Percentiles rank a stretch among this genome's conserved stretches.
Evolutionary conservation across 2,797 vertebrate species (phyloP).

Genomic region (Sebastes melanostomus): DNA sequence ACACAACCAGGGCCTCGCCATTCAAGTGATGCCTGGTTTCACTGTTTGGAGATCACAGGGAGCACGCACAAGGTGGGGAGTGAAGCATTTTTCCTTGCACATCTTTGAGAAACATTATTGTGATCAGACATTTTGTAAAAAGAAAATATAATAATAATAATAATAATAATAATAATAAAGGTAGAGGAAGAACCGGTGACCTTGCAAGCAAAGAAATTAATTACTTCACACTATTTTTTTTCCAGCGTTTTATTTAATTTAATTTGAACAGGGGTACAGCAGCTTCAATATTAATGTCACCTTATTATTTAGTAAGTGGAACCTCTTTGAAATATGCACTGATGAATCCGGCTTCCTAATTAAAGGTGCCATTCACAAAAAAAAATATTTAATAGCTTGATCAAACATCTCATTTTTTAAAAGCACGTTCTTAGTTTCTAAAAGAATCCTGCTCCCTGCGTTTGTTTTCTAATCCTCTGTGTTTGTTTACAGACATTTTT

Average conservation of each 20-base stretch:
- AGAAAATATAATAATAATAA: slow-evolving; percentile 11
- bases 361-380: slow-evolving; percentile 62
- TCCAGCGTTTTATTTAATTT: slow-evolving; percentile 54
- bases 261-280: slow-evolving; percentile 52
- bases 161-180: slow-evolving; percentile 17
- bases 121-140: slow-evolving; percentile 21
- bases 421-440: slow-evolving; percentile 24
- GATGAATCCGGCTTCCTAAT: slow-evolving; percentile 63
- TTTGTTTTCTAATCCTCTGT: slow-evolving; percentile 43
- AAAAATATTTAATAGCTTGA: slow-evolving; percentile 32
- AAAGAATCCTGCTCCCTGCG: slow-evolving; percentile 17
- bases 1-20: slow-evolving; percentile 28
- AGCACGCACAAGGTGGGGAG: background rate
- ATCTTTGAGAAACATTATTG: slow-evolving; percentile 42
- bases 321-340: slow-evolving; percentile 57
- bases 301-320: slow-evolving; percentile 61
- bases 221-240: slow-evolving; percentile 46
- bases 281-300: slow-evolving; percentile 57
- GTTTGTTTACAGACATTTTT: slow-evolving; percentile 64
- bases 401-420: slow-evolving; percentile 46
- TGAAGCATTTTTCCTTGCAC: slow-evolving; percentile 1
- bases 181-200: slow-evolving; percentile 27
- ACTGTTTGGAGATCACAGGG: slow-evolving; percentile 46
- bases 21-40: slow-evolving; percentile 8
- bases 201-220: slow-evolving; percentile 55